These are phyloP conservation scores for Plectropomus leopardus DNA, from an alignment of 2,113 vertebrate species.

Conservation along the genomic window DNA sequence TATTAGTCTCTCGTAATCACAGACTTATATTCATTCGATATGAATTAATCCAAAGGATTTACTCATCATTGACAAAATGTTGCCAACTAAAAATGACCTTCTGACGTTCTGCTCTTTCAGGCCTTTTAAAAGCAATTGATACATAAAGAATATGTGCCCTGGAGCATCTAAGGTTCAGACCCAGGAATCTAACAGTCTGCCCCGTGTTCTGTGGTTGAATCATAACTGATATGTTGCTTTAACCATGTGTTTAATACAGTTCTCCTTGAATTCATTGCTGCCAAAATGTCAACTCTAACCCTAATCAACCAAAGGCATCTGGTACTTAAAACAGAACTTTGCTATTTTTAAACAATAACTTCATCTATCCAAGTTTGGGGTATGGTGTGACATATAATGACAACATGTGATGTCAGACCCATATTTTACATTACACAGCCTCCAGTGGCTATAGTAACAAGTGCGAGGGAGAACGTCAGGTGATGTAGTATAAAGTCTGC, in stretches of 20 bases:
- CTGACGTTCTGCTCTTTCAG: constrained; percentile 34
- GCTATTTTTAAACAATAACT: no score
- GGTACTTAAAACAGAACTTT: no score
- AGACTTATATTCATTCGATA: constrained; percentile 47
- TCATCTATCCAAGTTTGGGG: no score
- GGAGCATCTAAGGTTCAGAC: constrained; percentile 18
- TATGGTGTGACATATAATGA: no score
- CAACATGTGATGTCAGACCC: no score
- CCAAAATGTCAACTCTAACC: background rate
- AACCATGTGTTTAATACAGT: background rate
- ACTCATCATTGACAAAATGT: constrained; percentile 62
- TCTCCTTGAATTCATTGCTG: background rate
- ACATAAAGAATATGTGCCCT: constrained; percentile 38
- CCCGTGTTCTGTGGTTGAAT: background rate
- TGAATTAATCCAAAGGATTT: constrained; percentile 71
- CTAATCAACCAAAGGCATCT: background rate
- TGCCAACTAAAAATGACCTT: constrained; percentile 71
- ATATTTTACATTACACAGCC: no score
- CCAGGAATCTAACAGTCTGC: constrained; percentile 10
- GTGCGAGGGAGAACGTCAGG: no score
- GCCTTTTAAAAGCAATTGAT: constrained; percentile 54
- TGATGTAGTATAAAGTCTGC: no score
- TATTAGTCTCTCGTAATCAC: constrained; percentile 53
- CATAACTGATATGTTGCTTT: background rate
- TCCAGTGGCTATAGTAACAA: no score